These are phyloP conservation scores for Temnothorax curvispinosus DNA, from an alignment of 1,140 invertebrate genomes.

Conservation along the genomic window DNA sequence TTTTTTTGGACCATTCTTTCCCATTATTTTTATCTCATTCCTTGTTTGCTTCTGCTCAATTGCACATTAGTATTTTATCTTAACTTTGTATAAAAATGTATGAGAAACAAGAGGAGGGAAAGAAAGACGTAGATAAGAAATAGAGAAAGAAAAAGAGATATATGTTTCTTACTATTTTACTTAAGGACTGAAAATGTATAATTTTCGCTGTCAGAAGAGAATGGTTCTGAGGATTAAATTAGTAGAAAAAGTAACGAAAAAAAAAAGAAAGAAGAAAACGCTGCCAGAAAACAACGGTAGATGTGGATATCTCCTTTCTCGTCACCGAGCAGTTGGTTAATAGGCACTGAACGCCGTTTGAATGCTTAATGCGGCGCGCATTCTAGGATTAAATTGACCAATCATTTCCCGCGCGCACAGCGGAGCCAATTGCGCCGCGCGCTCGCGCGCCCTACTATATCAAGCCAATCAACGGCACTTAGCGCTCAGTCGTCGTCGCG, in stretches of 20 bases:
- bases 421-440: constrained; percentile 83
- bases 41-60: neutral
- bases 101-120: neutral
- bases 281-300: constrained; percentile 34
- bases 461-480: constrained; percentile 86
- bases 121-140: neutral
- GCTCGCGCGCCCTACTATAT: constrained; percentile 83
- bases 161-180: neutral
- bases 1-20: neutral
- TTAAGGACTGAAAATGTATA: neutral
- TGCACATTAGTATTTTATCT: neutral
- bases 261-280: neutral
- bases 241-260: neutral
- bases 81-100: neutral
- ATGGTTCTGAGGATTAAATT: neutral
- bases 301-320: constrained; percentile 66
- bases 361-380: constrained; percentile 84
- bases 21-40: neutral
- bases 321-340: constrained; percentile 78
- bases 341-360: constrained; percentile 84
- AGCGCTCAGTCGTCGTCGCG: constrained; percentile 84
- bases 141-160: neutral
- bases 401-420: constrained; percentile 83
- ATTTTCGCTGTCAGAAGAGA: neutral
- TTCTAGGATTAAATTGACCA: constrained; percentile 86